Base-by-base conservation (phyloP, 2,888 invertebrate species). In the Hyppa rectilinea region DNA sequence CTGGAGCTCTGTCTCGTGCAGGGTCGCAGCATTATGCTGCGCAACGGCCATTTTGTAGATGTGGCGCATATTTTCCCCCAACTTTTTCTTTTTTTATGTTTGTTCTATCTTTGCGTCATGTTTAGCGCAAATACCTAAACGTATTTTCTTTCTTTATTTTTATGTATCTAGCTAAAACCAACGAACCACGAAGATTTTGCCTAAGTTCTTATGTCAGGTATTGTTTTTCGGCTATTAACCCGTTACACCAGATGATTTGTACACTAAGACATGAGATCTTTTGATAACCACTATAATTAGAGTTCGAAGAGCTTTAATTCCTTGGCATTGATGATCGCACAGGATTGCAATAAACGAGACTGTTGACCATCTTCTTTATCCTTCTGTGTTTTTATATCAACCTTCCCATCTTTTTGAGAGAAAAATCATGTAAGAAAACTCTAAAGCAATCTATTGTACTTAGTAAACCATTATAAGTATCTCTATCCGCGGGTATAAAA, bases 401-500 rank as follows among this genome's bases (percentile, higher is more conserved):
- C 7, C 1, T 4, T 10, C 23, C 12, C 2, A 29, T 23, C 2
- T 20, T 7, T 23, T 49, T 29, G 7, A 29, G 34, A 17, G n/a
- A 40, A 38, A 34, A 34, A 40, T 6, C 34, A 20, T 12, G 6
- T 10, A 10, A 14, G 2, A 40, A 14, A 45, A 10, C 38, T 34
- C 45, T n/a, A 34, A 29, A 36, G 29, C 34, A 31, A 43, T 75
- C 20, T 36, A 34, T 36, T 31, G 14, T 40, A 45, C 38, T 45
- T 17, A 12, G 12, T 55, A 40, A 47, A 12, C 45, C 20, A 17
- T 59, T 75, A 34, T 59, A 63, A 45, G 40, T 52, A 72, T 40
- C 49, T 66, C 7, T 26, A 73, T 59, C 49, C 29, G n/a, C 38
- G 50, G 17, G 34, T 67, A 53, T 59, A 74, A 77, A 77, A 79